These are phyloP conservation scores for Hemicrepidius hirtus DNA, from an alignment of 2,888 invertebrate genomes.

Conservation along the genomic window DNA sequence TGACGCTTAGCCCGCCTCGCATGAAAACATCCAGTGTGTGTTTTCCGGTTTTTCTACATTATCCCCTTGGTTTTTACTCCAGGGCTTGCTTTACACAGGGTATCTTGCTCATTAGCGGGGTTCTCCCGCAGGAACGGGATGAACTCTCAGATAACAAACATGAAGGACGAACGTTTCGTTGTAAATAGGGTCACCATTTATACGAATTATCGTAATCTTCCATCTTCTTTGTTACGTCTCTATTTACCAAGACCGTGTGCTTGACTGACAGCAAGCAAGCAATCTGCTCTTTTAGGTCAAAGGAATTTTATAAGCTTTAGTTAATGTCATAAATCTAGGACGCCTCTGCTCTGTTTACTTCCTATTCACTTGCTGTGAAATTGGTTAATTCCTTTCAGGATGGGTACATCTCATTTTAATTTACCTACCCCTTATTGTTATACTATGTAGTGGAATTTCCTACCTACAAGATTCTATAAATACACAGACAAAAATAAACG, in stretches of 20 bases:
- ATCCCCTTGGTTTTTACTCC: conserved; percentile 8
- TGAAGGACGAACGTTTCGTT: conserved; percentile 32
- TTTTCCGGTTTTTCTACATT: conserved; percentile 24
- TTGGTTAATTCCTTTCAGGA: conserved; percentile 26
- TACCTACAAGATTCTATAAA: too few species aligned
- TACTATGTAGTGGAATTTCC: too few species aligned
- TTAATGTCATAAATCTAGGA: conserved; percentile 28
- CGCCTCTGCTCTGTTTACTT: conserved; percentile 30
- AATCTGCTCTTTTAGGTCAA: conserved; percentile 9
- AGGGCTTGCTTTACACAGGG: conserved; percentile 16
- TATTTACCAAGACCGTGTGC: conserved; percentile 11
- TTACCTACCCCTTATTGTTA: too few species aligned
- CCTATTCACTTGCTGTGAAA: conserved; percentile 31
- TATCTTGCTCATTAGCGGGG: conserved; percentile 33
- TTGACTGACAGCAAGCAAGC: conserved; percentile 20
- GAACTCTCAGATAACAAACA: conserved; percentile 38
- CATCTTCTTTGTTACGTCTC: conserved; percentile 33
- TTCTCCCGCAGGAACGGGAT: conserved; percentile 28
- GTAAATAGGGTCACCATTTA: conserved; percentile 40
- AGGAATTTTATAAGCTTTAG: conserved; percentile 37
- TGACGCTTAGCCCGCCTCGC: background rate
- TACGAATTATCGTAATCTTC: conserved; percentile 34
- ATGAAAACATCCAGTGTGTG: conserved; percentile 27
- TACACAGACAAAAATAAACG: too few species aligned
- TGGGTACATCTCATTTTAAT: background rate